Percentiles rank a stretch among this genome's conserved stretches.
These are phyloP conservation scores for Heliocidaris erythrogramma DNA, from an alignment of 35 echinoderm and acorn worm species.

Conservation along the genomic window DNA sequence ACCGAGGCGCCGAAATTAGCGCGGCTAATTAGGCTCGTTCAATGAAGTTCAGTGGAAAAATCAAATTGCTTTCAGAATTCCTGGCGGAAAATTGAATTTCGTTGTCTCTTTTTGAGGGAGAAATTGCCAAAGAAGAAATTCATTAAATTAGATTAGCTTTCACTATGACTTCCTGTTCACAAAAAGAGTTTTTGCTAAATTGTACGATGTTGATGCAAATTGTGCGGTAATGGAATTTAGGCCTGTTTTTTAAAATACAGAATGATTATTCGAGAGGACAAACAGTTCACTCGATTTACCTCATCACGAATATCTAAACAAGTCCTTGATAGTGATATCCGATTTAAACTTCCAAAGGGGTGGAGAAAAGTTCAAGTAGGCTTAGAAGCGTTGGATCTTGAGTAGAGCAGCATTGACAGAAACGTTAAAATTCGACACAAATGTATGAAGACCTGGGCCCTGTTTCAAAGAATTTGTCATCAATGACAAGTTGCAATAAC, in stretches of 20 bases:
- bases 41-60: background rate
- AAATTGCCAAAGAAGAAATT: background rate
- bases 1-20: background rate
- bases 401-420: too few relatives aligned
- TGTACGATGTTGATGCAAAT: background rate
- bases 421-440: too few relatives aligned
- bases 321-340: background rate
- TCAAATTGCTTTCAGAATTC: background rate
- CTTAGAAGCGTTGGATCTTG: too few relatives aligned
- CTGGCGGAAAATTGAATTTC: background rate
- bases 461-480: too few relatives aligned
- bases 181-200: background rate
- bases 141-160: background rate
- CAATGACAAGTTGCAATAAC: too few relatives aligned
- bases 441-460: too few relatives aligned
- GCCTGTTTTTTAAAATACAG: background rate
- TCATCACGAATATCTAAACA: background rate
- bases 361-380: too few relatives aligned
- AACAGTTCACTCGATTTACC: background rate
- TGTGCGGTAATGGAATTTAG: background rate
- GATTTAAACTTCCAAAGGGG: too few relatives aligned
- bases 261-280: background rate
- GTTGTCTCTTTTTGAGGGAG: background rate
- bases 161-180: background rate
- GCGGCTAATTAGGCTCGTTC: constrained; percentile 1